Conservation (phyloP, 2,113 vertebrate species). For the Mesitornis unicolor region DNA sequence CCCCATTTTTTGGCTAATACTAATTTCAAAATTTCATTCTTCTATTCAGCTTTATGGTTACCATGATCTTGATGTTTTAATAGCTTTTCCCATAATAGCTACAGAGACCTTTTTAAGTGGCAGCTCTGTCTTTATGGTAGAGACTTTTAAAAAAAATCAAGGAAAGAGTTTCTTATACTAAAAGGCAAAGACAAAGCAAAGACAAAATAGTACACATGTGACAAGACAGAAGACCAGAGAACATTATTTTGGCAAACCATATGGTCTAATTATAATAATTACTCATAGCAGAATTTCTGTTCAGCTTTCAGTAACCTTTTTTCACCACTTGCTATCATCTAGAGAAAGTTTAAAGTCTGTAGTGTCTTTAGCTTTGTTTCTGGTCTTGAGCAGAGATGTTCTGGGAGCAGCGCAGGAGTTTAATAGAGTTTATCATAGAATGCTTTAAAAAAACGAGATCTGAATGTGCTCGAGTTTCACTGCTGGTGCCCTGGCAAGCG, state of each 20-base stretch:
- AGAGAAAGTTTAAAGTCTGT: neutral
- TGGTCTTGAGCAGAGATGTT: neutral
- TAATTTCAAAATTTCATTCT: constrained; percentile 33
- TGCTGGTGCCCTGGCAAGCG: too few relatives aligned
- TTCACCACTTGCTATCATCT: neutral
- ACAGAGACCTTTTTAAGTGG: constrained; percentile 19
- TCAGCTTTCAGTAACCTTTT: neutral
- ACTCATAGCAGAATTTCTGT: neutral
- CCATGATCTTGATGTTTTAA: constrained; percentile 44
- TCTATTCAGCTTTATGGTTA: constrained; percentile 35
- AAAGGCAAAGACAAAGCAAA: neutral
- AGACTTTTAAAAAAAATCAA: neutral
- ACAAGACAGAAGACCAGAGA: neutral
- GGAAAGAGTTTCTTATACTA: neutral
- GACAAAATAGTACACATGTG: neutral
- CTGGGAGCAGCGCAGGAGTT: neutral
- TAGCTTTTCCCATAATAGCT: constrained; percentile 38
- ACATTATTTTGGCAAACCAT: neutral
- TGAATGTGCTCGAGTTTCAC: neutral
- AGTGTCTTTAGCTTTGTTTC: neutral
- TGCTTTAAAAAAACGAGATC: neutral
- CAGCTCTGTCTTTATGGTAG: constrained; percentile 1
- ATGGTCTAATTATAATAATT: neutral
- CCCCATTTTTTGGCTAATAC: constrained; percentile 1
- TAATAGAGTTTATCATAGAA: neutral